These are phyloP conservation scores for Delphinus delphis DNA, from an alignment of 2,113 vertebrate genomes.

Conservation along the genomic window DNA sequence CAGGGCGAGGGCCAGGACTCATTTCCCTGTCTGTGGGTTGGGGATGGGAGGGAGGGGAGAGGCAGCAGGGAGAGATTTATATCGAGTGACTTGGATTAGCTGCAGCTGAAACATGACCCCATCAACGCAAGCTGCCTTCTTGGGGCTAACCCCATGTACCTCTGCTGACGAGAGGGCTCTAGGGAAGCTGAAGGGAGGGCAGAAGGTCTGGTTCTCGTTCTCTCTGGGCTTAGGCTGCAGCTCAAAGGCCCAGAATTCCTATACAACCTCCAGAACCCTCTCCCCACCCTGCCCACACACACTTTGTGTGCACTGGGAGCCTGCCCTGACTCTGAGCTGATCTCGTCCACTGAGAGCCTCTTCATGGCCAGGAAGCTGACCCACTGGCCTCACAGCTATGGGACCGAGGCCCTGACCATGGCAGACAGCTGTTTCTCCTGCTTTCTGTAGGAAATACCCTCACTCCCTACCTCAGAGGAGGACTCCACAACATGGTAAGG, in stretches of 20 bases:
- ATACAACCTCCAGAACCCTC: slow-evolving; percentile 50
- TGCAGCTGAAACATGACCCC: slow-evolving; percentile 84
- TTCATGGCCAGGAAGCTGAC: not conserved
- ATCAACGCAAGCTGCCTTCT: slow-evolving; percentile 86
- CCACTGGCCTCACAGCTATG: not conserved
- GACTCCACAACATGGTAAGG: not conserved
- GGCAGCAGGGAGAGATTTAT: slow-evolving; percentile 80
- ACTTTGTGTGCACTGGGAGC: not conserved
- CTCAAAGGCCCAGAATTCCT: slow-evolving; percentile 64
- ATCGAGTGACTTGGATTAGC: slow-evolving; percentile 88
- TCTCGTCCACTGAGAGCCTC: not conserved
- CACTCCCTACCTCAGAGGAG: slow-evolving; percentile 4
- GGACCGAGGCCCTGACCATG: not conserved
- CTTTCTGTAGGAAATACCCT: not conserved
- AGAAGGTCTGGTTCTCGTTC: slow-evolving; percentile 70
- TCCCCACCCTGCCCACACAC: not conserved
- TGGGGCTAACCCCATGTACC: slow-evolving; percentile 83
- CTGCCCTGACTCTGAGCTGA: not conserved
- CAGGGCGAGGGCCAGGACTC: slow-evolving; percentile 84
- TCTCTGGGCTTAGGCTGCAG: slow-evolving; percentile 51
- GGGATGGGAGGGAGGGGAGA: slow-evolving; percentile 73
- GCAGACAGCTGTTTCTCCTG: not conserved
- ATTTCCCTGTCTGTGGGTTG: slow-evolving; percentile 84
- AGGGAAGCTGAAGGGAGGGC: slow-evolving; percentile 73
- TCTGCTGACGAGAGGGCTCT: slow-evolving; percentile 69